These are phyloP conservation scores for Sphaerophoria rueppellii DNA, from an alignment of 2,888 invertebrate species.

Conservation along the genomic window DNA sequence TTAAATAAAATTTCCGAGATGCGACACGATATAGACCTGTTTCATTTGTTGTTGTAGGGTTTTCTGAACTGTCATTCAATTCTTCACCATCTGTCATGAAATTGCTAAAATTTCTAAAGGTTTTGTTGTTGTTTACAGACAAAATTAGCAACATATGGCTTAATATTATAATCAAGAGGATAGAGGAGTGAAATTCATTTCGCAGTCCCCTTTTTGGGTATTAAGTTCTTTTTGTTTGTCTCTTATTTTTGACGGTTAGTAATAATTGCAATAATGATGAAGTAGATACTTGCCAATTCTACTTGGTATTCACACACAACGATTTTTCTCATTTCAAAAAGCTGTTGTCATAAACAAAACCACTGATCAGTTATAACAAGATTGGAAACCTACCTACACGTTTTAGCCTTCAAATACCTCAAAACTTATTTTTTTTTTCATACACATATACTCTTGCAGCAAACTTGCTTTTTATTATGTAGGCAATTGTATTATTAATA, in stretches of 20 bases:
- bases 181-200: conserved; percentile 31
- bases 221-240: conserved; percentile 37
- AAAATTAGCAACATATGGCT: conserved; percentile 43
- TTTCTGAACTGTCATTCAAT: conserved; percentile 46
- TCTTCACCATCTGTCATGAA: conserved; percentile 55
- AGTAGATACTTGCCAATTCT: conserved; percentile 27
- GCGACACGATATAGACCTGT: conserved; percentile 31
- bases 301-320: no score
- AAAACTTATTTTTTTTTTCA: no score
- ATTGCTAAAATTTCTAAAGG: conserved; percentile 12
- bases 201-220: conserved; percentile 14
- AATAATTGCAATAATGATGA: conserved; percentile 21
- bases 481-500: no score
- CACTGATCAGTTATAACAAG: no score
- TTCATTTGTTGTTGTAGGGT: conserved; percentile 16
- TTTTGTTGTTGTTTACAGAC: conserved; percentile 10
- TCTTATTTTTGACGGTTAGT: conserved; percentile 6
- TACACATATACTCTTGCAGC: no score
- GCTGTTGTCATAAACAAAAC: no score
- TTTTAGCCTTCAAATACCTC: no score
- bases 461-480: no score
- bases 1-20: conserved; percentile 15
- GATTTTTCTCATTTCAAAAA: no score
- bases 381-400: no score
- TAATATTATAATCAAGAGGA: conserved; percentile 3